Evolutionary conservation across 2,113 vertebrate species (phyloP), one percentile per base, ranked within the genome.

Genomic region (Phylloscopus whistleri): DNA sequence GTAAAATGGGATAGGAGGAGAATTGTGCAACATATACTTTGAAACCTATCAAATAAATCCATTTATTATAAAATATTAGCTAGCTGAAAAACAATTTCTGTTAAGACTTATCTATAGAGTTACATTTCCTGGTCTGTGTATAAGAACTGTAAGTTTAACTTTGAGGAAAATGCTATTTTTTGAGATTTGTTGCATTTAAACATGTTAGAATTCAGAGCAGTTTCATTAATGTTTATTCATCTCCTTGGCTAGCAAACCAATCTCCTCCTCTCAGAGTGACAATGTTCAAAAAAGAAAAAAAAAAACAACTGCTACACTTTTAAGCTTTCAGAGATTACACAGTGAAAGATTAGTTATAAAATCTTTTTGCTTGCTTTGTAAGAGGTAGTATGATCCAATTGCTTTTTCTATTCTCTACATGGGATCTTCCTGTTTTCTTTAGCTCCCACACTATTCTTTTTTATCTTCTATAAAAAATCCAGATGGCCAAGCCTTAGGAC

Each of bases 341-440:
- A 67, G 26, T 39, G 24, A 78, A 76, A 16, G 13, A 58, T 35
- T 80, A 75, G 30, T 44, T 76, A 35, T 48, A 66, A 90, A 82
- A 83, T 51, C 49, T 49, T 91, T 87, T 63, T 89, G 9, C 39
- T 85, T 85, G 39, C 56, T 95, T 87, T 92, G 44, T 79, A 83
- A 75, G 13, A 83, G 23, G 28, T 26, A 84, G 59, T 41, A 31
- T 72, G 56, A 77, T 92, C 59, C 51, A 95, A 66, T 27, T 51
- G 69, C 53, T 90, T 94, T 95, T 90, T 86, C 44, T 86, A 7
- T 56, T 76, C 55, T 83, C 58, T 59, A 37, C 82, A 84, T 58
- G 87, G 63, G 76, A 82, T 84, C 84, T 95, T 97, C 94, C 93
- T 96, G 93, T 97, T 97, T 96, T 90, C 84, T 90, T 78, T 82